Evolutionary conservation across 2,888 invertebrate species (phyloP).

Genomic region (Nomada ruficornis): DNA sequence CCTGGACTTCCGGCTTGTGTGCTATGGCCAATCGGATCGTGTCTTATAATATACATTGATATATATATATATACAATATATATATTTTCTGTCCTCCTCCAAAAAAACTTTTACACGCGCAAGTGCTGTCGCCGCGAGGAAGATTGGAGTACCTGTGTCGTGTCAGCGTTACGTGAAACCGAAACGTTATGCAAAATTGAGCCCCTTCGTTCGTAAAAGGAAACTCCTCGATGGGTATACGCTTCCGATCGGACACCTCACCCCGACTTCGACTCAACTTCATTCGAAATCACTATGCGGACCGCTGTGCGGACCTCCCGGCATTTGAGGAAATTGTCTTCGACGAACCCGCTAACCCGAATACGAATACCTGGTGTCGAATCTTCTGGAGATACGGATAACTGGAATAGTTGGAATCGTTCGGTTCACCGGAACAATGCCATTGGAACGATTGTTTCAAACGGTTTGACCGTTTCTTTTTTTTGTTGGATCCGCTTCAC

Average conservation of each 20-base stretch:
- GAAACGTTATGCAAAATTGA: conserved; percentile 14
- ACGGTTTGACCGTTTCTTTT: neutral
- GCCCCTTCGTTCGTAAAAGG: neutral
- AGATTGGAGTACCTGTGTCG: conserved; percentile 43
- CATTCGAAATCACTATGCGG: conserved; percentile 26
- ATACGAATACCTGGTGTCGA: conserved; percentile 39
- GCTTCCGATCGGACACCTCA: conserved; percentile 23
- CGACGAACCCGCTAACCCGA: conserved; percentile 42
- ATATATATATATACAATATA: conserved; percentile 3
- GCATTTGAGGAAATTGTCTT: conserved; percentile 35
- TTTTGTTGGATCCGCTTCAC: neutral
- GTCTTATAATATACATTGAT: conserved; percentile 14
- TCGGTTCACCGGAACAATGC: conserved; percentile 8
- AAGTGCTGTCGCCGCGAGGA: conserved; percentile 33
- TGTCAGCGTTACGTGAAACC: conserved; percentile 2
- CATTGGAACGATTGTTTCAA: conserved; percentile 13
- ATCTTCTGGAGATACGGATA: conserved; percentile 20
- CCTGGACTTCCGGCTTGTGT: conserved; percentile 45
- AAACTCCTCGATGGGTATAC: neutral
- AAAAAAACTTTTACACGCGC: conserved; percentile 10
- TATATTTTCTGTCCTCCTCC: conserved; percentile 18
- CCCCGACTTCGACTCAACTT: neutral
- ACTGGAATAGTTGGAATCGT: conserved; percentile 29
- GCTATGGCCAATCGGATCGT: conserved; percentile 47
- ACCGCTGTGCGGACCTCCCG: conserved; percentile 26